Conservation (phyloP, 2,797 vertebrate genomes). For the Melanogrammus aeglefinus region DNA sequence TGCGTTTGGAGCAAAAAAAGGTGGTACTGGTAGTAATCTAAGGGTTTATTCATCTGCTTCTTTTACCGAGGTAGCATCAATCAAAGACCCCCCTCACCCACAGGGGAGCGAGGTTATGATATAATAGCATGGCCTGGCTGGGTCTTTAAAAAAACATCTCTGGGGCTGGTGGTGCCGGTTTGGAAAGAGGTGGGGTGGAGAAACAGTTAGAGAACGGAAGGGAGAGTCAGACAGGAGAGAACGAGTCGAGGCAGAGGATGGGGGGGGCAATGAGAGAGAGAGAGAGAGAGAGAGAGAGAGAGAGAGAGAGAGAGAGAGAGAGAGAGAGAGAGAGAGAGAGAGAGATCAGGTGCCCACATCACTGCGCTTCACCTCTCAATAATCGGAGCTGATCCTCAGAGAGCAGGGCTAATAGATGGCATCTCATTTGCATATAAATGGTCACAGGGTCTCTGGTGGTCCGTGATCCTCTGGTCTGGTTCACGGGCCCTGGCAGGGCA, state of each 20-base stretch:
- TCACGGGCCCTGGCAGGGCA: constrained; percentile 30
- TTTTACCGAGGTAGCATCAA: constrained; percentile 28
- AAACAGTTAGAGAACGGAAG: background rate
- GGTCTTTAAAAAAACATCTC: constrained; percentile 55
- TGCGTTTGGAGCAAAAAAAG: background rate
- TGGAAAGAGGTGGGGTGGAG: constrained; percentile 13
- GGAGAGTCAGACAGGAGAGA: background rate
- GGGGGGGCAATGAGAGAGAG: background rate
- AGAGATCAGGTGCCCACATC: constrained; percentile 60
- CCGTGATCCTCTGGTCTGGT: constrained; percentile 63
- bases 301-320: background rate
- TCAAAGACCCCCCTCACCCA: constrained; percentile 21
- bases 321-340: constrained; percentile 11
- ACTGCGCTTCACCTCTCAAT: constrained; percentile 59
- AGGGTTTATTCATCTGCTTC: constrained; percentile 25
- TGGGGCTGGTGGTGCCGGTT: constrained; percentile 27
- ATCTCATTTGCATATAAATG: constrained; percentile 78
- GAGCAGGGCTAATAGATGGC: constrained; percentile 76
- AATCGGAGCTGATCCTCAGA: constrained; percentile 68
- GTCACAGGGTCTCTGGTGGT: constrained; percentile 69
- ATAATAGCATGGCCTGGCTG: constrained; percentile 27
- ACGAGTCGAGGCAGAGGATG: background rate
- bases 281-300: background rate
- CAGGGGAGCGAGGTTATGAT: constrained; percentile 18
- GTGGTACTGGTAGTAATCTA: background rate